These are phyloP conservation scores for Sciaenops ocellatus DNA, from an alignment of 2,797 vertebrate species.

Conservation along the genomic window DNA sequence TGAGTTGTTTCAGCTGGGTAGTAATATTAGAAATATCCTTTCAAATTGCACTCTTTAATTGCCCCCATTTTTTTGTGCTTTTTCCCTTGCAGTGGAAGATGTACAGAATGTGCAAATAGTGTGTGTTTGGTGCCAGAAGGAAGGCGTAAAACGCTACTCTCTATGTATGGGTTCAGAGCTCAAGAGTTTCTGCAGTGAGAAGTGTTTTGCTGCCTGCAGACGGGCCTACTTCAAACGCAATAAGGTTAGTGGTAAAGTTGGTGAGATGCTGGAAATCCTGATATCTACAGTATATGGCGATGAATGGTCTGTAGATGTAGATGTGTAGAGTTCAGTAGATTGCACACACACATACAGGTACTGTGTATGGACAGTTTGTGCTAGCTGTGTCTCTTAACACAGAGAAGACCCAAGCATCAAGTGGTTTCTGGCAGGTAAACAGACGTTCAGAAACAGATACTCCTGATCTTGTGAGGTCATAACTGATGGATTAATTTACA, in stretches of 20 bases:
- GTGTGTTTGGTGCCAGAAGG: slow-evolving; percentile 99
- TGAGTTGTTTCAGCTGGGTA: background rate
- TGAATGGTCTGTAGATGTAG: no score
- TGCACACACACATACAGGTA: slow-evolving; percentile 4
- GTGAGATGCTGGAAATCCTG: background rate
- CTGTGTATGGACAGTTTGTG: slow-evolving; percentile 10
- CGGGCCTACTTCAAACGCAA: slow-evolving; percentile 99
- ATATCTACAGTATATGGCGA: no score
- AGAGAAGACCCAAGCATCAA: slow-evolving; percentile 34
- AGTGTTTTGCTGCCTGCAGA: slow-evolving; percentile 98
- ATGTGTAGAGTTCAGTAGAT: background rate
- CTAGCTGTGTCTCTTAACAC: slow-evolving; percentile 15
- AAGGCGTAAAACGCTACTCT: slow-evolving; percentile 97
- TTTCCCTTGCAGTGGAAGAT: slow-evolving; percentile 91
- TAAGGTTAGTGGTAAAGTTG: slow-evolving; percentile 88
- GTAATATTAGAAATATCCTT: background rate
- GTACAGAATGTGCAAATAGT: slow-evolving; percentile 97
- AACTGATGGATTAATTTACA: slow-evolving; percentile 59
- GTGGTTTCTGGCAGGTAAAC: slow-evolving; percentile 61
- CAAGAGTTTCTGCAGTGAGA: slow-evolving; percentile 99
- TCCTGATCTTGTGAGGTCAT: slow-evolving; percentile 53
- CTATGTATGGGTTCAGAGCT: slow-evolving; percentile 98
- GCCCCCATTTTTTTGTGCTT: slow-evolving; percentile 9
- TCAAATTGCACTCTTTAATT: slow-evolving; percentile 10
- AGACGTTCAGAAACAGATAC: slow-evolving; percentile 54